A percentile compares a stretch with the other conserved stretches of the same genome.
These are phyloP conservation scores for Drosophila varians DNA, from an alignment of 1,140 invertebrate species.

Conservation along the genomic window DNA sequence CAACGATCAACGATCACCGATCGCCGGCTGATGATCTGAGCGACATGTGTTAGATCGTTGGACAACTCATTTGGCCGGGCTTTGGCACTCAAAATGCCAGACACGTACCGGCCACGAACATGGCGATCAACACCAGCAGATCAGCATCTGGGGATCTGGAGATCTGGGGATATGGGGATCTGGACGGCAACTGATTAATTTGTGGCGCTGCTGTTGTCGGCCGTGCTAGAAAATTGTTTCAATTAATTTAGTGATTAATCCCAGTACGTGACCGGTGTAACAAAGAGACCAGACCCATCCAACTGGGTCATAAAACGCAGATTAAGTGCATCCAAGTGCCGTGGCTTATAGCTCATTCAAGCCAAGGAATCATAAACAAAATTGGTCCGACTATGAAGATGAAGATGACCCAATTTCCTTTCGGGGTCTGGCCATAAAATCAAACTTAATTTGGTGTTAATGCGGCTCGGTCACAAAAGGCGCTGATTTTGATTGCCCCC, in stretches of 20 bases:
- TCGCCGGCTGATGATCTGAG: conserved; percentile 56
- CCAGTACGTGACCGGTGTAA: conserved; percentile 60
- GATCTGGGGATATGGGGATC: background rate
- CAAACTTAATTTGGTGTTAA: conserved; percentile 75
- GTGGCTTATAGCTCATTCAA: conserved; percentile 54
- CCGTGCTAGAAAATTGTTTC: conserved; percentile 76
- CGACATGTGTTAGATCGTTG: conserved; percentile 72
- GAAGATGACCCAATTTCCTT: conserved; percentile 71
- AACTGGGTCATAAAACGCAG: conserved; percentile 70
- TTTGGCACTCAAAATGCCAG: conserved; percentile 53
- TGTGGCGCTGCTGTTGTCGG: conserved; percentile 60
- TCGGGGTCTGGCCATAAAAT: conserved; percentile 42
- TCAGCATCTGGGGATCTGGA: conserved; percentile 37
- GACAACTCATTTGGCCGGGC: conserved; percentile 70
- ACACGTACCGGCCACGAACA: conserved; percentile 72
- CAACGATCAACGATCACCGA: conserved; percentile 3
- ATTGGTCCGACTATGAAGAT: conserved; percentile 18
- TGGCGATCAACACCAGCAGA: conserved; percentile 73
- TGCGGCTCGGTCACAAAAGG: conserved; percentile 61
- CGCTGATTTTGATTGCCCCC: conserved; percentile 64
- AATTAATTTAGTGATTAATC: conserved; percentile 82
- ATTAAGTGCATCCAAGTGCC: conserved; percentile 48
- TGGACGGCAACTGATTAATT: conserved; percentile 63
- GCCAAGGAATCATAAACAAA: conserved; percentile 26
- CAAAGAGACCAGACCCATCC: conserved; percentile 27